Conservation (phyloP, 2,797 vertebrate genomes). For the Pangasius djambal region DNA sequence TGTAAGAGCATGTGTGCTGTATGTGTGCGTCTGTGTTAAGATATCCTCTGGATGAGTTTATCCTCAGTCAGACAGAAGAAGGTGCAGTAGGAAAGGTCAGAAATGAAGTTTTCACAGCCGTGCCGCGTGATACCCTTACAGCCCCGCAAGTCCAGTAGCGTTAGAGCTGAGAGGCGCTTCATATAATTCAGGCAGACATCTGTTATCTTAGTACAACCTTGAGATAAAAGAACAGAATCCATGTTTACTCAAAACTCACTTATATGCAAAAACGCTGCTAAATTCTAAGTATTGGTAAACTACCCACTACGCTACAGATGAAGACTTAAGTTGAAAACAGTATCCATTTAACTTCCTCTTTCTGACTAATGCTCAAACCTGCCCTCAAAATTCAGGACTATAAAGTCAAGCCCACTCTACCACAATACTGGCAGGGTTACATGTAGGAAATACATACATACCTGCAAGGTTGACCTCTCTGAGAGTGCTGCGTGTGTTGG, state of each 20-base stretch:
- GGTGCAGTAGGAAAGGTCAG: conserved; percentile 91
- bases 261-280: background rate
- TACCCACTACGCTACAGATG: background rate
- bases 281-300: background rate
- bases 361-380: background rate
- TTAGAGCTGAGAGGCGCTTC: conserved; percentile 86
- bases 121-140: conserved; percentile 87
- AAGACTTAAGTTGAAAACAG: background rate
- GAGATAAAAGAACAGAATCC: background rate
- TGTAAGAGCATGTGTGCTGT: conserved; percentile 27
- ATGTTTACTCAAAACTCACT: background rate
- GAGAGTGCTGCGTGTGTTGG: conserved; percentile 90
- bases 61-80: conserved; percentile 96
- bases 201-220: conserved; percentile 93
- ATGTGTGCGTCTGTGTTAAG: conserved; percentile 54
- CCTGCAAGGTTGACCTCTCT: conserved; percentile 92
- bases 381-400: background rate
- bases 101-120: conserved; percentile 93
- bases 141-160: conserved; percentile 90
- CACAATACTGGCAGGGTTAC: background rate
- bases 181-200: conserved; percentile 90
- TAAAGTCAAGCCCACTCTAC: background rate
- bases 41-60: conserved; percentile 94
- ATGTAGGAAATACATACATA: conserved; percentile 48
- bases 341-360: background rate